Base-by-base conservation (phyloP, 2,113 vertebrate species). In the Gymnocephalus cernua region DNA sequence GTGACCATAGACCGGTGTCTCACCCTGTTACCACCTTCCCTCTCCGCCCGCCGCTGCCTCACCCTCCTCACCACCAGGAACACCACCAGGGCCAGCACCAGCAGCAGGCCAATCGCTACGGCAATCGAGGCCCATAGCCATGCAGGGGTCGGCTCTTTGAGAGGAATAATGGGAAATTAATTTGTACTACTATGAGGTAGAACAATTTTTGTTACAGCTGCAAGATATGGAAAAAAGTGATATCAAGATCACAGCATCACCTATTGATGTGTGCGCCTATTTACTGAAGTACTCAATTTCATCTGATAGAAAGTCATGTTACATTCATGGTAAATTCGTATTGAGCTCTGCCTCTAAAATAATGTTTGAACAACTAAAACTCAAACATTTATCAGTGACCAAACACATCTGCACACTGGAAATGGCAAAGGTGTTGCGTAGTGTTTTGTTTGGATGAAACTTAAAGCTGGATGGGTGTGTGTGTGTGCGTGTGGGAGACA, bases 41-140 rank as follows among this genome's bases (percentile, higher is more conserved):
- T 95, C 86, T 80, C 89, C 4, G 6, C 67, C 47, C 91, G 88
- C 47, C 83, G 92, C 25, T 72, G 91, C 64, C 94, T 93, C 74
- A 93, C 72, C 83, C 95, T 93, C 85, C 95, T 94, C 65, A 95
- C 86, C 71, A 95, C 91, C 1, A 95, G 59, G 27, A 96, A 86
- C 6, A 83, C 86, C 25, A 94, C 89, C 56, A 94, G 89, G 0
- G 89, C 82, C 8, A 95, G 68, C 4, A 91, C 80, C 15, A 95
- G 85, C 0, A 90, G 86, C 82, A 96, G 77, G 58, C 82, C 91
- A 45, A 90, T 23, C 35, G 93, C 93, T 73, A 96, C 53, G 83
- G 95, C 85, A 68, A 94, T 84, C 57, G 94, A 92, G 0, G 90
- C 93, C 95, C 94, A 96, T 1, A 95, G 73, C 95, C 95, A 95